Conservation (phyloP, 2,888 invertebrate species). For the Microplitis deprimator region DNA sequence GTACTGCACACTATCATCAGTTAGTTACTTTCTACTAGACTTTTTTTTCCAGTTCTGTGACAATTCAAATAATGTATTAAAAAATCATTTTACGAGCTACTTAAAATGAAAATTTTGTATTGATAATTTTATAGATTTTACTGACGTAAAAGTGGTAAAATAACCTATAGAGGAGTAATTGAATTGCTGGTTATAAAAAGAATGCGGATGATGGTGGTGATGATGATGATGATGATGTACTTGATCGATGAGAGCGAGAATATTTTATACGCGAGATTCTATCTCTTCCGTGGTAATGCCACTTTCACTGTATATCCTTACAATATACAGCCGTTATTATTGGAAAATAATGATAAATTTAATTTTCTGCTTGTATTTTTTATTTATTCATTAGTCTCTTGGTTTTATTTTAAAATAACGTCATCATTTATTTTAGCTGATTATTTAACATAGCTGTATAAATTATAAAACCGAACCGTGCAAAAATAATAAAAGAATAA, state of each 20-base stretch:
- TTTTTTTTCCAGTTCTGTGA: slow-evolving; percentile 20
- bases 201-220: slow-evolving; percentile 3
- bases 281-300: slow-evolving; percentile 27
- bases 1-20: slow-evolving; percentile 33
- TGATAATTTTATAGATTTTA: background rate
- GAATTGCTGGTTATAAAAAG: slow-evolving; percentile 6
- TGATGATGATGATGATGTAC: slow-evolving; percentile 23
- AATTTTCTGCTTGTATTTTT: slow-evolving; percentile 6
- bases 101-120: background rate
- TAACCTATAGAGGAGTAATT: background rate
- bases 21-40: slow-evolving; percentile 20
- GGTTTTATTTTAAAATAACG: background rate
- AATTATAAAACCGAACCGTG: background rate
- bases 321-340: slow-evolving; percentile 13
- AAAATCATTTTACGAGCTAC: background rate
- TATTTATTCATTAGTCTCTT: background rate
- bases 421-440: background rate
- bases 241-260: slow-evolving; percentile 20
- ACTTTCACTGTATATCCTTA: slow-evolving; percentile 29
- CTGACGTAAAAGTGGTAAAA: background rate
- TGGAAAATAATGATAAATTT: slow-evolving; percentile 9
- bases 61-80: background rate
- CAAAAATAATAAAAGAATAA: background rate
- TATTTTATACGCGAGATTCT: slow-evolving; percentile 26
- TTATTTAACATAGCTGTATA: background rate